phyloP scores from a whole-genome alignment of 2,797 vertebrate genomes.

The Nyctibius grandis region DNA sequence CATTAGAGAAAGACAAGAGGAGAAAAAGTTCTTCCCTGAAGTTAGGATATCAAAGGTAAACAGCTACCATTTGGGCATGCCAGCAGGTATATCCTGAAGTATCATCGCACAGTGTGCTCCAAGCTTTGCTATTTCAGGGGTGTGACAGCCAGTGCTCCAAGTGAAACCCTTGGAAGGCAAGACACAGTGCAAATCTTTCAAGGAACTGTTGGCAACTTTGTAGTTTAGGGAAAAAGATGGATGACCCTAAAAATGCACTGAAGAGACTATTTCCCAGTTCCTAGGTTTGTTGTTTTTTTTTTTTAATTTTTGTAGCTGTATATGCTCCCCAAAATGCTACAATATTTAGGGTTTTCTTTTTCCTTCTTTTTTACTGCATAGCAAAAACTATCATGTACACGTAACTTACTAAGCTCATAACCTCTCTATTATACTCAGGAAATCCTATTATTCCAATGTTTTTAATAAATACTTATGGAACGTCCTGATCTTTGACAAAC shows the following conservation, averaged over 20 bases:
- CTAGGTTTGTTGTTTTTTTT: not conserved
- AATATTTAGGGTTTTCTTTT: not conserved
- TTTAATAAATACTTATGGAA: not conserved
- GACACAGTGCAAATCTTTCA: not conserved
- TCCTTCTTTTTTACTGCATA: not conserved
- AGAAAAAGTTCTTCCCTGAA: not conserved
- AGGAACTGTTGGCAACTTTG: not conserved
- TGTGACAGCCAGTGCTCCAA: not conserved
- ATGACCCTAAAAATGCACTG: not conserved
- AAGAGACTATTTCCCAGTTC: not conserved
- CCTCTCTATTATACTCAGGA: not conserved
- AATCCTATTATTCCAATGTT: not conserved
- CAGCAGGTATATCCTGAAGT: not conserved
- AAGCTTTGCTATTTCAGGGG: constrained; percentile 2
- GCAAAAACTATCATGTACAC: not conserved
- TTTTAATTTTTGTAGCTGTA: not conserved
- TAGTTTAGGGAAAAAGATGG: not conserved
- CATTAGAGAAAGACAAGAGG: not conserved
- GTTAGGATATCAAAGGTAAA: not conserved
- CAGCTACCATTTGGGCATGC: not conserved
- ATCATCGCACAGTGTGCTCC: not conserved
- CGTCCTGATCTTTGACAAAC: not conserved
- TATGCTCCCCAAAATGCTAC: not conserved
- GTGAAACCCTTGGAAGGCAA: not conserved
- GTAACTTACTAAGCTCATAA: not conserved